These are phyloP conservation scores for Percopsis omiscomaycus DNA, from an alignment of 2,797 vertebrate genomes.

Conservation along the genomic window DNA sequence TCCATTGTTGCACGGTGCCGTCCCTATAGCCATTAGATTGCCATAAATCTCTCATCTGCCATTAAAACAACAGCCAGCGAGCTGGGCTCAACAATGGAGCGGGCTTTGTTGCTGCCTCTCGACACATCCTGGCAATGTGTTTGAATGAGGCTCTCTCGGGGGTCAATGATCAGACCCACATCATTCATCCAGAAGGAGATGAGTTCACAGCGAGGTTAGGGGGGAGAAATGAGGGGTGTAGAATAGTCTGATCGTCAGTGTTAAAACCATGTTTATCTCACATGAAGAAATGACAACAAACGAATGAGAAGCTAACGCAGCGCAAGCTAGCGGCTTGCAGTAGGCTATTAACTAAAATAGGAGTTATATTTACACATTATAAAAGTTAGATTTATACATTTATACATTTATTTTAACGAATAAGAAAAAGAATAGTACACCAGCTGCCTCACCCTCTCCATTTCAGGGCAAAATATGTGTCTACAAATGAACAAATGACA, in stretches of 20 bases:
- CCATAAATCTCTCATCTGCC: slow-evolving; percentile 74
- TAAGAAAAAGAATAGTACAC: too few relatives aligned
- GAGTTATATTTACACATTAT: too few relatives aligned
- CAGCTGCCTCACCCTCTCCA: too few relatives aligned
- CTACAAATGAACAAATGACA: too few relatives aligned
- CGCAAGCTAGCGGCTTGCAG: too few relatives aligned
- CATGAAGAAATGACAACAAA: background rate
- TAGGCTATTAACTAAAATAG: too few relatives aligned
- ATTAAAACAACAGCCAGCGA: slow-evolving; percentile 69
- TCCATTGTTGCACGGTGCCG: slow-evolving; percentile 64
- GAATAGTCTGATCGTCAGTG: slow-evolving; percentile 10
- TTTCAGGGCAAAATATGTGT: too few relatives aligned
- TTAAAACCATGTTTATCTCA: slow-evolving; percentile 6
- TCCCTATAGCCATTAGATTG: slow-evolving; percentile 68
- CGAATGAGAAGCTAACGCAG: too few relatives aligned
- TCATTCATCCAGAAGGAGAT: slow-evolving; percentile 57
- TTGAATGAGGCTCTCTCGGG: slow-evolving; percentile 69
- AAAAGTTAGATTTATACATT: too few relatives aligned
- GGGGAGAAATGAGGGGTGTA: background rate
- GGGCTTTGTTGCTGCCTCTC: slow-evolving; percentile 47
- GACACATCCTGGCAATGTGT: slow-evolving; percentile 58
- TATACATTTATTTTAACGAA: too few relatives aligned
- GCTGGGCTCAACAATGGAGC: slow-evolving; percentile 51
- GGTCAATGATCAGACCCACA: slow-evolving; percentile 70
- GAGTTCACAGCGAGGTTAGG: slow-evolving; percentile 71